These are phyloP conservation scores for Pangasius larnaudii DNA, from an alignment of 2,797 vertebrate species.

Conservation along the genomic window DNA sequence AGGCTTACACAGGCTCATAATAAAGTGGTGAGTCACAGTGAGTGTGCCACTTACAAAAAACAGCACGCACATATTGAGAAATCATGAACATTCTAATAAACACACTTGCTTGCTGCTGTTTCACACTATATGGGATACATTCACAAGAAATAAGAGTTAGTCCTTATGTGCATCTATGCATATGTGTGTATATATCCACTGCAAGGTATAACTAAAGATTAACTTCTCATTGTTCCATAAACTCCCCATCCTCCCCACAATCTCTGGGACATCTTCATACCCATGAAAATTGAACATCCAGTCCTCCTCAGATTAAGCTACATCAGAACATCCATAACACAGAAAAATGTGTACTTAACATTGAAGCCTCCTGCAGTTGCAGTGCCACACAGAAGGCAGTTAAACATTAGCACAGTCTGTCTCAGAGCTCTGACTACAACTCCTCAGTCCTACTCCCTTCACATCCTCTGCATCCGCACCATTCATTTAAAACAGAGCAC, in stretches of 20 bases:
- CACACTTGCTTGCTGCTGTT: neutral
- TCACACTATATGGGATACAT: neutral
- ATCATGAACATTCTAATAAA: slow-evolving; percentile 4
- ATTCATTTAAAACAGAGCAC: slow-evolving; percentile 17
- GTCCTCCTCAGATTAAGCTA: slow-evolving; percentile 3
- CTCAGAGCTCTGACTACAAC: slow-evolving; percentile 16
- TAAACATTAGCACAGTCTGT: slow-evolving; percentile 34
- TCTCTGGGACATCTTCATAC: slow-evolving; percentile 11
- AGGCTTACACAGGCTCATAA: slow-evolving; percentile 47
- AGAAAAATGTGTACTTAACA: slow-evolving; percentile 23
- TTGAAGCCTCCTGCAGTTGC: slow-evolving; percentile 1
- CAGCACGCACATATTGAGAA: neutral
- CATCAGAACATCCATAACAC: slow-evolving; percentile 18
- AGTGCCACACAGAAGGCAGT: slow-evolving; percentile 25
- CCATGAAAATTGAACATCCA: slow-evolving; percentile 20
- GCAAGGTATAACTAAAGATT: neutral
- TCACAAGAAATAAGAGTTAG: slow-evolving; percentile 1
- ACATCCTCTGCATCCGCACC: slow-evolving; percentile 3
- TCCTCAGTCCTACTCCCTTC: slow-evolving; percentile 1
- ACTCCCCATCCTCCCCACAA: neutral
- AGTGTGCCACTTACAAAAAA: slow-evolving; percentile 36
- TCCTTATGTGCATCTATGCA: neutral
- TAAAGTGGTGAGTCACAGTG: slow-evolving; percentile 55
- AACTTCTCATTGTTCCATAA: too few relatives aligned
- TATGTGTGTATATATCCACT: neutral